phyloP scores from a whole-genome alignment of 2,888 invertebrate species.

The Eutolmus rufibarbis region DNA sequence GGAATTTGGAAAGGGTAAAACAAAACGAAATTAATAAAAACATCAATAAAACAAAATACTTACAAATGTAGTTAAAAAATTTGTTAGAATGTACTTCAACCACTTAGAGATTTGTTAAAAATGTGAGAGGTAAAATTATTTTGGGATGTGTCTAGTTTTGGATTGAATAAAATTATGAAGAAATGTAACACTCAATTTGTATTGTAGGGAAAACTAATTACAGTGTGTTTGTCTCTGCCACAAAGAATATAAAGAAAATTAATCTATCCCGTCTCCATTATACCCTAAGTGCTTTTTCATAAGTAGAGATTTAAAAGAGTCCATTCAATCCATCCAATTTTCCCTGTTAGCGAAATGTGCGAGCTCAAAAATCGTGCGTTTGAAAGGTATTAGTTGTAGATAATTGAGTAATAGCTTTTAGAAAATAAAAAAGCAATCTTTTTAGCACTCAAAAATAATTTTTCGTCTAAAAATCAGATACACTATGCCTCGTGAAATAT shows the following conservation, averaged over 20 bases:
- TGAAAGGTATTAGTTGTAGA: neutral
- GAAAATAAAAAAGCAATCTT: neutral
- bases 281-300: neutral
- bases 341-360: neutral
- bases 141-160: neutral
- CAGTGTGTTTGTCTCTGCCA: neutral
- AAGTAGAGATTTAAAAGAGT: neutral
- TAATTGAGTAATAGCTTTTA: neutral
- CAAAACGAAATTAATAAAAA: slow-evolving; percentile 44
- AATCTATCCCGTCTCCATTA: neutral
- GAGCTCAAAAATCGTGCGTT: neutral
- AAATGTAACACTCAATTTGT: neutral
- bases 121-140: neutral
- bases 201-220: neutral
- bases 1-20: slow-evolving; percentile 42
- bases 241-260: neutral
- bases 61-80: slow-evolving; percentile 1
- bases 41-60: slow-evolving; percentile 39
- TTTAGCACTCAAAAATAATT: neutral
- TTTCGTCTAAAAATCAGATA: neutral
- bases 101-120: neutral
- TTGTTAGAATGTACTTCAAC: slow-evolving; percentile 13
- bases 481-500: too few species aligned
- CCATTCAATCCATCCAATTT: neutral
- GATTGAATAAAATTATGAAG: neutral